phyloP scores from a whole-genome alignment of 2,113 vertebrate species.

The Carlito syrichta region DNA sequence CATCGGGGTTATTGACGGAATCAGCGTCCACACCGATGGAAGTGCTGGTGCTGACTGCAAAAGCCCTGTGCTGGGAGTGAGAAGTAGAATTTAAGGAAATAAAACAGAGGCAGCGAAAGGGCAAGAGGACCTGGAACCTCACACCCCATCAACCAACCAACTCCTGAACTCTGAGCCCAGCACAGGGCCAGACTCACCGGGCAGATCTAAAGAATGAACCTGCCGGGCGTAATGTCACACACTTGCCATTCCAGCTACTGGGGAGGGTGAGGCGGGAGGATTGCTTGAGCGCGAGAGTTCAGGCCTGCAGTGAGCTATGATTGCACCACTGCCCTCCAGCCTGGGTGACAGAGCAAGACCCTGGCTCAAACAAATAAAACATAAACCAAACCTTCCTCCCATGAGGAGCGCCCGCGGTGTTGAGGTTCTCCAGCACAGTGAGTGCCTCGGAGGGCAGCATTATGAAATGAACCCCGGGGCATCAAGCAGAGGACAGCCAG shows the following conservation, averaged over 20 bases:
- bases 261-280: background rate
- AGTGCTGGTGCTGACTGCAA: conserved; percentile 83
- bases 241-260: background rate
- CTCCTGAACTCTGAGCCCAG: background rate
- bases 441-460: rapidly evolving
- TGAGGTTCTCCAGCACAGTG: background rate
- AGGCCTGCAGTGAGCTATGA: no score
- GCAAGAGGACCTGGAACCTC: background rate
- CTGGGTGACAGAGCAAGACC: no score
- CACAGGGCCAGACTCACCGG: rapidly evolving
- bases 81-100: background rate
- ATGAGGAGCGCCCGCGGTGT: rapidly evolving
- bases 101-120: background rate
- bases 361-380: no score
- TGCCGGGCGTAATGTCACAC: rapidly evolving
- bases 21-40: conserved; percentile 86
- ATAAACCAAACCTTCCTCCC: no score
- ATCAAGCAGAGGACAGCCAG: rapidly evolving
- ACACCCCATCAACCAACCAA: background rate
- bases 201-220: background rate
- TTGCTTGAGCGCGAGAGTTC: background rate
- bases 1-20: conserved; percentile 83
- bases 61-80: conserved; percentile 45
- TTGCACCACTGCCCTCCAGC: no score
- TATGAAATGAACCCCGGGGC: rapidly evolving